Conservation (phyloP, 2,797 vertebrate species). For the Squalus acanthias region DNA sequence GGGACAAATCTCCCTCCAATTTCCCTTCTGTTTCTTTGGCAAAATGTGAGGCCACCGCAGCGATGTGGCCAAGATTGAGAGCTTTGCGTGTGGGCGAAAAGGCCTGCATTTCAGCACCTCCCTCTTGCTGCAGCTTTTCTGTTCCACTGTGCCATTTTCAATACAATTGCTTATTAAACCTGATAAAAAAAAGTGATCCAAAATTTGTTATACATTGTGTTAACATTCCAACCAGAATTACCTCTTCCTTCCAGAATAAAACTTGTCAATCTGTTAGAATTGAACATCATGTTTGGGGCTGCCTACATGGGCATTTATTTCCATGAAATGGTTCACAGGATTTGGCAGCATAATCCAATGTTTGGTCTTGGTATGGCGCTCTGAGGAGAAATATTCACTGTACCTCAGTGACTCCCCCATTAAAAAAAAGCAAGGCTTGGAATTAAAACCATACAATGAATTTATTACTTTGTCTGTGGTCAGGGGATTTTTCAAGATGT, state of each 20-base stretch:
- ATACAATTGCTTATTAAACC: slow-evolving; percentile 20
- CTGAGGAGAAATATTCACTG: neutral
- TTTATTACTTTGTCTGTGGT: neutral
- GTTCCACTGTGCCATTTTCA: neutral
- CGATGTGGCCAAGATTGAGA: neutral
- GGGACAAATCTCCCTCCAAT: neutral
- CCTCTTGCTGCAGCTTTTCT: neutral
- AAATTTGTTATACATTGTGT: neutral
- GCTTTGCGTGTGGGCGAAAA: neutral
- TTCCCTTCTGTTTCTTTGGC: neutral
- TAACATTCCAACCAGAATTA: neutral
- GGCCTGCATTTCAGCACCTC: neutral
- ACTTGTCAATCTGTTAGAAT: neutral
- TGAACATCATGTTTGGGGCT: neutral
- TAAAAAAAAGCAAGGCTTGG: neutral
- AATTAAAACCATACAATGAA: neutral
- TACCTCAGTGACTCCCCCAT: neutral
- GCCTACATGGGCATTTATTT: neutral
- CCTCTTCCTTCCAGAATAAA: neutral
- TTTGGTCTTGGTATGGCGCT: neutral
- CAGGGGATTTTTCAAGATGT: neutral
- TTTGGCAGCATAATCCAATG: slow-evolving; percentile 6
- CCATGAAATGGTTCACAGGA: neutral
- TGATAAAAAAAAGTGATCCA: too few relatives aligned
- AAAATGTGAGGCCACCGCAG: neutral